These are phyloP conservation scores for Xylota segnis DNA, from an alignment of 2,888 invertebrate species.

Conservation along the genomic window DNA sequence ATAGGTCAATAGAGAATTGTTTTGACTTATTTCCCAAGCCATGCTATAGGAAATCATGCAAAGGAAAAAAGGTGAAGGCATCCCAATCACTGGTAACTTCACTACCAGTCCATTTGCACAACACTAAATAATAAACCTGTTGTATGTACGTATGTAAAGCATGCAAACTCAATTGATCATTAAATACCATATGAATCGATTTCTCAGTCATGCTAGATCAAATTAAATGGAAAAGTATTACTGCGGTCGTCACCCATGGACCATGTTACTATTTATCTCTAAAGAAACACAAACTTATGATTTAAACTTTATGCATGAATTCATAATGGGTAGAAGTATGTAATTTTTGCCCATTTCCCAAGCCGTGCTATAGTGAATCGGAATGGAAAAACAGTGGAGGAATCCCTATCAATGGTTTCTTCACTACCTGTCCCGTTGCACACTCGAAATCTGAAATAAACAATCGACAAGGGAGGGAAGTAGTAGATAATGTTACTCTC, in stretches of 20 bases:
- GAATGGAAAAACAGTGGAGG: conserved; percentile 40
- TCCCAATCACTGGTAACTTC: conserved; percentile 24
- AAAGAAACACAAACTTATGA: not conserved
- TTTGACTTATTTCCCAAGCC: conserved; percentile 62
- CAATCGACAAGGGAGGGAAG: too few species aligned
- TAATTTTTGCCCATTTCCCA: conserved; percentile 17
- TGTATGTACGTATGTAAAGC: not conserved
- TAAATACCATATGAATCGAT: not conserved
- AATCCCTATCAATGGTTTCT: conserved; percentile 17
- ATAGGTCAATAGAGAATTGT: conserved; percentile 31
- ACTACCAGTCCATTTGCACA: conserved; percentile 61
- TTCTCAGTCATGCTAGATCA: conserved; percentile 17
- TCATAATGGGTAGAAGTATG: conserved; percentile 13
- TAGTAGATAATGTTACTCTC: too few species aligned
- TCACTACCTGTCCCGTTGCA: conserved; percentile 50
- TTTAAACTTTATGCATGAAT: conserved; percentile 5
- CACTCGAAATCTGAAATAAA: too few species aligned
- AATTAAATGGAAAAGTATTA: not conserved
- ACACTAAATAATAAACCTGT: not conserved
- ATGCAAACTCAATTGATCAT: conserved; percentile 2
- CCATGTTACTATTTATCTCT: not conserved
- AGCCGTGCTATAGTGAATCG: conserved; percentile 30
- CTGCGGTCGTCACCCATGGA: not conserved
- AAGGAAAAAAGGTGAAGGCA: conserved; percentile 45
- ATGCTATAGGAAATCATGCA: conserved; percentile 38